A percentile compares a stretch with the other conserved stretches of the same genome.
phyloP scores from a whole-genome alignment of 2,888 invertebrate genomes.

The Mesochorus sp. region DNA sequence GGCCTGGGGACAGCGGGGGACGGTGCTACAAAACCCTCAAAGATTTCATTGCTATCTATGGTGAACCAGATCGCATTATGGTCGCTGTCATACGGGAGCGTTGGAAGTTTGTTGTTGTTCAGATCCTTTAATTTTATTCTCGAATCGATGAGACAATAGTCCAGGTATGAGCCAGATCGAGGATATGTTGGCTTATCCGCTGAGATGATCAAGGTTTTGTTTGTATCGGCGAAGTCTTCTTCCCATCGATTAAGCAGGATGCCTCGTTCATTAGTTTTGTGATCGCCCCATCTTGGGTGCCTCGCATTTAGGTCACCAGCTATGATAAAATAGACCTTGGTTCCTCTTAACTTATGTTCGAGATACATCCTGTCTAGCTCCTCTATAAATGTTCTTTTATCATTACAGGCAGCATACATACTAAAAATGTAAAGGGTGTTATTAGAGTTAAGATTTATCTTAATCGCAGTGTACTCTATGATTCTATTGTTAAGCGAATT shows the following conservation, averaged over 20 bases:
- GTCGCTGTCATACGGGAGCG: background rate
- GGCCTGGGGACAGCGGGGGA: background rate
- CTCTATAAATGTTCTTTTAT: slow-evolving; percentile 47
- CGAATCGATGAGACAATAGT: slow-evolving; percentile 44
- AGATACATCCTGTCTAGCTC: slow-evolving; percentile 48
- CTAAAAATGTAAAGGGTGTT: slow-evolving; percentile 40
- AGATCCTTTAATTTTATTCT: slow-evolving; percentile 19
- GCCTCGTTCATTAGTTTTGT: slow-evolving; percentile 22
- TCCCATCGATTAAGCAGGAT: slow-evolving; percentile 25
- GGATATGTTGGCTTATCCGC: slow-evolving; percentile 41
- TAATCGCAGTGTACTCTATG: slow-evolving; percentile 47
- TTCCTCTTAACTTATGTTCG: background rate
- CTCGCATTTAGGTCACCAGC: slow-evolving; percentile 60
- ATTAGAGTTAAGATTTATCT: slow-evolving; percentile 12
- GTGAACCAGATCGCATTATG: slow-evolving; percentile 20
- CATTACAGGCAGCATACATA: slow-evolving; percentile 45
- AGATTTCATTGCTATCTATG: too few species aligned
- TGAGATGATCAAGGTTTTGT: slow-evolving; percentile 3
- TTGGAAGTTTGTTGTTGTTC: slow-evolving; percentile 1
- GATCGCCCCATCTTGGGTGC: slow-evolving; percentile 37
- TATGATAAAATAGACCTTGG: slow-evolving; percentile 49
- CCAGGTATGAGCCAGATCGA: slow-evolving; percentile 31
- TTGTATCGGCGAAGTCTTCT: background rate
- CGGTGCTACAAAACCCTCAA: too few species aligned
- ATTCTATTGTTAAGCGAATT: background rate